Percentiles rank a stretch among this genome's conserved stretches.
Evolutionary conservation across 1,140 invertebrate genomes (phyloP).

Genomic region (Kradibia gibbosae): DNA sequence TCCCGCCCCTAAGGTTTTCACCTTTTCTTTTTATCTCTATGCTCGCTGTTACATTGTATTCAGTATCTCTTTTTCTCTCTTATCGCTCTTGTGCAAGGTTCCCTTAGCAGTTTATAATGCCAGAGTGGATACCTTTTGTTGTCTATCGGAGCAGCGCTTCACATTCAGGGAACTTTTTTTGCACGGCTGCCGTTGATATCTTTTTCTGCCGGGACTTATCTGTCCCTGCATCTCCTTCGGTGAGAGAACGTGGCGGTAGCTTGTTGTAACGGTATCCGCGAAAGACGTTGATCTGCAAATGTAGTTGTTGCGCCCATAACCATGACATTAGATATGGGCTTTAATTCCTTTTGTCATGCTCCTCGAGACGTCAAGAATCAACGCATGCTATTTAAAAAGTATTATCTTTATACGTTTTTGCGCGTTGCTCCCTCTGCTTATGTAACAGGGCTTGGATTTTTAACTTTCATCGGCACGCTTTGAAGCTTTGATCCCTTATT

Average conservation of each 20-base stretch:
- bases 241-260: background rate
- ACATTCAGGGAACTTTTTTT: background rate
- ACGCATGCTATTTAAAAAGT: background rate
- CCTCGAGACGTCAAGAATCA: background rate
- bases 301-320: background rate
- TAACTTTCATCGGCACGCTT: background rate
- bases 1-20: conserved; percentile 4
- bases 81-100: background rate
- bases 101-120: background rate
- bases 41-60: conserved; percentile 39
- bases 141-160: conserved; percentile 19
- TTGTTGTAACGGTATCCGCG: conserved; percentile 26
- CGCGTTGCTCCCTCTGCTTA: background rate
- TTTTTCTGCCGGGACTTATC: conserved; percentile 23
- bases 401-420: background rate
- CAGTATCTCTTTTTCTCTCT: background rate
- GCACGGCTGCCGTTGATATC: conserved; percentile 14
- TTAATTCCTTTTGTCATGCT: background rate
- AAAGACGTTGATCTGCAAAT: conserved; percentile 12
- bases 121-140: conserved; percentile 18
- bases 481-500: too few species aligned
- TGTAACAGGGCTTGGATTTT: background rate
- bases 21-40: conserved; percentile 28
- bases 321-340: background rate
- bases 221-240: background rate